Evolutionary conservation across 2,888 invertebrate genomes (phyloP).

Genomic region (Blera fallax): DNA sequence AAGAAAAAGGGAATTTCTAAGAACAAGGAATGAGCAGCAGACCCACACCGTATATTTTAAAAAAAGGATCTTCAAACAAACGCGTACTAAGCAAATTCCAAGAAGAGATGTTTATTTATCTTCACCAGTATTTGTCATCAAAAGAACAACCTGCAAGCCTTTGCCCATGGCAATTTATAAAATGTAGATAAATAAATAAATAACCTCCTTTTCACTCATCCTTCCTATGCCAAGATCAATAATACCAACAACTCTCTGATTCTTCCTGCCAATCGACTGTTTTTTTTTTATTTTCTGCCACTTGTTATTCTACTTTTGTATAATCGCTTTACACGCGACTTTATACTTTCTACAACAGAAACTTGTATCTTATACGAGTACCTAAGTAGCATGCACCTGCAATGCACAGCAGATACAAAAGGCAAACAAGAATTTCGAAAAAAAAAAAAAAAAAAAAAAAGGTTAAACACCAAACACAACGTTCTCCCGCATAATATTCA

Average conservation of each 20-base stretch:
- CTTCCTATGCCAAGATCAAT: constrained; percentile 31
- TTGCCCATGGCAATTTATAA: not conserved
- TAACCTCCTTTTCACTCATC: constrained; percentile 16
- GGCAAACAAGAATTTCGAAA: too few species aligned
- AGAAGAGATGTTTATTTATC: not conserved
- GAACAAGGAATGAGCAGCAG: constrained; percentile 7
- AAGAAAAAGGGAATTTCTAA: not conserved
- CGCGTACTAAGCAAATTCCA: constrained; percentile 3
- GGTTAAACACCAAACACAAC: constrained; percentile 53
- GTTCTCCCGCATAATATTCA: constrained; percentile 56
- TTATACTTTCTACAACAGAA: constrained; percentile 50
- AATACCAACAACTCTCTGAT: constrained; percentile 5
- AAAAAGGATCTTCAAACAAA: not conserved
- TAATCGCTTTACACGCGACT: constrained; percentile 39
- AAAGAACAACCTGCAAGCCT: not conserved
- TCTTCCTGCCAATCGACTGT: not conserved
- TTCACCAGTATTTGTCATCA: not conserved
- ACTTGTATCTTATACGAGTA: constrained; percentile 39
- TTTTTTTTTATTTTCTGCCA: constrained; percentile 29
- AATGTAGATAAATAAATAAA: not conserved
- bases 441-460: not conserved
- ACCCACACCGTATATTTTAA: not conserved
- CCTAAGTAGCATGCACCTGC: constrained; percentile 55
- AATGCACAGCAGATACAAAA: constrained; percentile 3
- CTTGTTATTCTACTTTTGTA: constrained; percentile 59